A percentile compares a stretch with the other conserved stretches of the same genome.
These are phyloP conservation scores for Trimorus sp. DNA, from an alignment of 2,888 invertebrate species.

Conservation along the genomic window DNA sequence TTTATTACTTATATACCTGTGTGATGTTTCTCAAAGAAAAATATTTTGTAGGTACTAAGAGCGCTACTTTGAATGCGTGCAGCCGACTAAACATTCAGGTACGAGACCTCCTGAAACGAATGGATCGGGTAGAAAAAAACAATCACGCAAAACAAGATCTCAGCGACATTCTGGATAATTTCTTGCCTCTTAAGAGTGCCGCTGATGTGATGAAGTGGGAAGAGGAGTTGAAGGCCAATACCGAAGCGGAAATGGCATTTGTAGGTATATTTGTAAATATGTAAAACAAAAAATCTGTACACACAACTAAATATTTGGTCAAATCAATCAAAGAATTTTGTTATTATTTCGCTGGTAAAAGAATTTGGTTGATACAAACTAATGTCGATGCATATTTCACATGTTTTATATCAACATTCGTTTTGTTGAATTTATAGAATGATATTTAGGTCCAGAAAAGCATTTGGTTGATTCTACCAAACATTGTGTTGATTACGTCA, in stretches of 20 bases:
- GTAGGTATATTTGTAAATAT: not conserved
- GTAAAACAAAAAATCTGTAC: not conserved
- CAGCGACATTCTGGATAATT: not conserved
- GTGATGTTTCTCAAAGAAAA: no score
- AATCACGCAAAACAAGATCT: not conserved
- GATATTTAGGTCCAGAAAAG: no score
- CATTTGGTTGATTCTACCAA: no score
- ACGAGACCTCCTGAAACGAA: not conserved
- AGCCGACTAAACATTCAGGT: constrained; percentile 2
- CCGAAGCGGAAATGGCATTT: not conserved
- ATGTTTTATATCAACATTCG: not conserved
- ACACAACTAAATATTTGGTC: no score
- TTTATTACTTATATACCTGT: no score
- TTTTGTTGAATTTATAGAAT: no score
- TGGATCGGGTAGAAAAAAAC: not conserved
- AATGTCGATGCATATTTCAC: not conserved
- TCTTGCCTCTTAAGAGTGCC: not conserved
- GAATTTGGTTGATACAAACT: no score
- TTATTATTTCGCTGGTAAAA: no score
- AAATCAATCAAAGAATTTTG: no score
- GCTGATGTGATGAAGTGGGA: not conserved
- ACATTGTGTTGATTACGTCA: no score
- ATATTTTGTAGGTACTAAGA: no score
- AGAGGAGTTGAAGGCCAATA: not conserved
- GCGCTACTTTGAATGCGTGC: not conserved